phyloP scores from a whole-genome alignment of 2,797 vertebrate species.

The Acanthurus leucopareius region DNA sequence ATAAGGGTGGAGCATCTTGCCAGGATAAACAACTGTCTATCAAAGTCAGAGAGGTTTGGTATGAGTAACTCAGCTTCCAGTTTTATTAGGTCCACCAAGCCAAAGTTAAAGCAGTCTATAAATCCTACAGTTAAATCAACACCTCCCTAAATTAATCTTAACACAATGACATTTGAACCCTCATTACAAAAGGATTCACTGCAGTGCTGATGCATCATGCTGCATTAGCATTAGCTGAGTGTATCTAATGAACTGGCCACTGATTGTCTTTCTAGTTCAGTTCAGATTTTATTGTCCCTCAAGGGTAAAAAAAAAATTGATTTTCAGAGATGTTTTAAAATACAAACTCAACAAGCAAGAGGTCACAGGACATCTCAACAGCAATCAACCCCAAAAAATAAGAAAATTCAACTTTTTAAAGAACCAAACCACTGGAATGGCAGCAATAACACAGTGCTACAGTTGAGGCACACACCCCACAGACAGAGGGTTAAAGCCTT shows the following conservation, averaged over 20 bases:
- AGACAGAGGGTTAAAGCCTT: no score
- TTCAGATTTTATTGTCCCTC: no score
- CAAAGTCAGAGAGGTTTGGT: background rate
- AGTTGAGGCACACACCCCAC: no score
- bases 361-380: no score
- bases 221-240: background rate
- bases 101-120: background rate
- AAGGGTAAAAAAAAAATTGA: no score
- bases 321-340: no score
- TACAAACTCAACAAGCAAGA: no score
- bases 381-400: no score
- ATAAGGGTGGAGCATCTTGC: slow-evolving; percentile 21
- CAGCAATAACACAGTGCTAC: no score
- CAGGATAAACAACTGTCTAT: background rate
- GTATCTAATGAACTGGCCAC: background rate
- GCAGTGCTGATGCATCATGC: background rate
- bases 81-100: background rate
- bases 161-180: background rate
- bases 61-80: background rate
- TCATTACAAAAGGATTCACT: background rate
- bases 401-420: no score
- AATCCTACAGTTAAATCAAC: background rate
- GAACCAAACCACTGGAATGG: no score
- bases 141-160: background rate
- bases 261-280: background rate